Evolutionary conservation across 2,113 vertebrate genomes (phyloP).

Genomic region (Leptocoma aspasia): DNA sequence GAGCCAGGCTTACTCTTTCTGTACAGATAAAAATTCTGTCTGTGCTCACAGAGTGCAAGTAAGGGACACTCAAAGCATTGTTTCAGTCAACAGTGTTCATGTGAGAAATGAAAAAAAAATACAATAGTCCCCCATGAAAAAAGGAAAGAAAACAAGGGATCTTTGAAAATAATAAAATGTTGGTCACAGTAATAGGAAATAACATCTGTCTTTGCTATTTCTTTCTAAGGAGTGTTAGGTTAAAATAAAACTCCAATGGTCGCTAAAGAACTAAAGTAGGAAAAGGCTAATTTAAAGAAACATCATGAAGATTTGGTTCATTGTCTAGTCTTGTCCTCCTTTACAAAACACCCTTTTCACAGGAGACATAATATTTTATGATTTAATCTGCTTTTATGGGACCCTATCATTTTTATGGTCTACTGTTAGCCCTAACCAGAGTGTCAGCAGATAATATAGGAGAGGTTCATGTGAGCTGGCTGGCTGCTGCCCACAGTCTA

Average conservation of each 20-base stretch:
- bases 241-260: background rate
- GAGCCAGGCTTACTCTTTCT: background rate
- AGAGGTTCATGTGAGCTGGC: background rate
- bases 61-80: background rate
- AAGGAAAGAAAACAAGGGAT: background rate
- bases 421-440: background rate
- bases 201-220: background rate
- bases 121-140: background rate
- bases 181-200: background rate
- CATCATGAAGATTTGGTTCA: background rate
- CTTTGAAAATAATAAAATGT: background rate
- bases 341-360: background rate
- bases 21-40: background rate
- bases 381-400: background rate
- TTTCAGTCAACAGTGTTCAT: background rate
- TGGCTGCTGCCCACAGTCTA: background rate
- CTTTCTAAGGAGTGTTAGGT: background rate
- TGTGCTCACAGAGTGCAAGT: background rate
- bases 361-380: background rate
- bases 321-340: background rate
- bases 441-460: background rate
- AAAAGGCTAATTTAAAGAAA: background rate
- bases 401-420: background rate
- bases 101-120: background rate
- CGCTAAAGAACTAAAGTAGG: background rate